phyloP scores from a whole-genome alignment of 2,888 invertebrate genomes.

The Macropis europaea region DNA sequence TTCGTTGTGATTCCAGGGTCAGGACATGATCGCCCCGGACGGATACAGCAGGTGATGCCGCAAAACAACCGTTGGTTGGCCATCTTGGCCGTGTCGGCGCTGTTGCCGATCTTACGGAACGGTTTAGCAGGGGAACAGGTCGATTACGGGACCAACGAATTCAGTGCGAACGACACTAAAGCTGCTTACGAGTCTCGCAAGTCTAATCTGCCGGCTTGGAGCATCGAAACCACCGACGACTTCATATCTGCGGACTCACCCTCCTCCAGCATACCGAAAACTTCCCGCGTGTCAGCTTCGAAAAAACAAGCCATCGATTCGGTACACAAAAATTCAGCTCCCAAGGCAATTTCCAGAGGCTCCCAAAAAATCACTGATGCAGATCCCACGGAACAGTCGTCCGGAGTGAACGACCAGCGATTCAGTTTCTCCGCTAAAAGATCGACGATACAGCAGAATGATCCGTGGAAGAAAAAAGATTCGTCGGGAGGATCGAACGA shows the following conservation, averaged over 20 bases:
- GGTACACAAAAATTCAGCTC: too few relatives aligned
- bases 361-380: too few relatives aligned
- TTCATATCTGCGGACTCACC: not conserved
- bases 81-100: constrained; percentile 71
- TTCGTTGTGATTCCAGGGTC: constrained; percentile 63
- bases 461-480: not conserved
- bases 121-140: constrained; percentile 40
- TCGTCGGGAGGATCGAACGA: not conserved
- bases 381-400: too few relatives aligned
- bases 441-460: not conserved
- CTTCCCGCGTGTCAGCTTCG: too few relatives aligned
- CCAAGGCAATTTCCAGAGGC: too few relatives aligned
- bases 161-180: constrained; percentile 8
- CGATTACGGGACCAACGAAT: constrained; percentile 20
- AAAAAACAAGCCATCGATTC: too few relatives aligned
- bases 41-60: constrained; percentile 74
- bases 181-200: not conserved
- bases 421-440: not conserved
- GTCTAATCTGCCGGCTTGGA: not conserved
- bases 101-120: constrained; percentile 41
- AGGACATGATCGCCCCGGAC: constrained; percentile 63
- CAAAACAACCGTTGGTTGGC: constrained; percentile 69
- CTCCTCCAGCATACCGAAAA: too few relatives aligned
- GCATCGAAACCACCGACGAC: not conserved
- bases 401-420: not conserved